Conservation (phyloP, 1,140 invertebrate species). For the Polypedilum vanderplanki region DNA sequence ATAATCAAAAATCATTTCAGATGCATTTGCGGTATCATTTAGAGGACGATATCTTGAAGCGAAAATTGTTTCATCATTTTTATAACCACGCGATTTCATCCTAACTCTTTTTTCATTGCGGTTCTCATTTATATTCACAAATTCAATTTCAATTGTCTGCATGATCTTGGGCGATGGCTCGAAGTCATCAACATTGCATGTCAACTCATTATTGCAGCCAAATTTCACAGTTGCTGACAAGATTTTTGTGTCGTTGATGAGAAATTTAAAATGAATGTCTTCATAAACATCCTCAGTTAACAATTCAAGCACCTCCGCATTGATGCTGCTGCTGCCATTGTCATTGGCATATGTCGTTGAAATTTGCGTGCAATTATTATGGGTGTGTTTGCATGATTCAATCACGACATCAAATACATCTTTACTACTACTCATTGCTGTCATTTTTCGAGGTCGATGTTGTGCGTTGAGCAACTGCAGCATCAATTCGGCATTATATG, state of each 20-base stretch:
- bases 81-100: not conserved
- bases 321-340: not conserved
- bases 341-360: not conserved
- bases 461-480: not conserved
- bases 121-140: not conserved
- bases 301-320: not conserved
- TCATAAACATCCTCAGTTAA: not conserved
- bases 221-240: slow-evolving; percentile 11
- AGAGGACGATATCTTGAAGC: not conserved
- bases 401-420: not conserved
- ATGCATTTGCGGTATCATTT: not conserved
- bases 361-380: slow-evolving; percentile 3
- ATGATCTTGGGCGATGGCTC: not conserved
- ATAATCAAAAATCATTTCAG: slow-evolving; percentile 25
- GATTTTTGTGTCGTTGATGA: slow-evolving; percentile 16
- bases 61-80: not conserved
- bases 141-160: not conserved
- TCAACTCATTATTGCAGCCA: slow-evolving; percentile 12
- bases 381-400: not conserved
- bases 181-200: not conserved
- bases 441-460: not conserved
- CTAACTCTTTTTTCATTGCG: not conserved
- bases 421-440: not conserved
- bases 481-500: not conserved
- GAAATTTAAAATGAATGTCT: not conserved